Conservation (phyloP, 2,797 vertebrate species). For the Pantherophis vulpinus region DNA sequence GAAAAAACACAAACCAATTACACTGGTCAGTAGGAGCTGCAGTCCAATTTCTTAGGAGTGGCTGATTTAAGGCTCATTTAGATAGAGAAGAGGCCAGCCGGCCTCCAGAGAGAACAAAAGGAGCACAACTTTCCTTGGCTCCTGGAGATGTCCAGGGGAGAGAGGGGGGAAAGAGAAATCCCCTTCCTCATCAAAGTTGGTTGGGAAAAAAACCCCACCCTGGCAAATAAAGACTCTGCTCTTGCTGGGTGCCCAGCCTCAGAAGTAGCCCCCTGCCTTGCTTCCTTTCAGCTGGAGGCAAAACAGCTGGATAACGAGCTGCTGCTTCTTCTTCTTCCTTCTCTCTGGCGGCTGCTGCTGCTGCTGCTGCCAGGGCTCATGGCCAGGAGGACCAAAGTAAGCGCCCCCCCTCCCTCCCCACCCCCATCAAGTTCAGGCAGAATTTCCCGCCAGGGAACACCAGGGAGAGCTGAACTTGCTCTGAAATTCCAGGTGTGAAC, state of each 20-base stretch:
- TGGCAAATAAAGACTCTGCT: not conserved
- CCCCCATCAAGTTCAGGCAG: not conserved
- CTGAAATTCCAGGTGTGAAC: not conserved
- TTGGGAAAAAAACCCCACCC: not conserved
- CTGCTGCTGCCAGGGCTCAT: not conserved
- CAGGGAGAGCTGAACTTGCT: not conserved
- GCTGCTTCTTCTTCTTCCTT: not conserved
- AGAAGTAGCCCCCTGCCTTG: not conserved
- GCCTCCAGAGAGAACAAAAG: not conserved
- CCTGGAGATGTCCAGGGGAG: not conserved
- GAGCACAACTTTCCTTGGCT: too few relatives aligned
- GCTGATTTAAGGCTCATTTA: not conserved
- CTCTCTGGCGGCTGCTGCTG: not conserved
- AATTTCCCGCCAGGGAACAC: not conserved
- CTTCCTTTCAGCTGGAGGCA: too few relatives aligned
- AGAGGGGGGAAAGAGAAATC: accelerated
- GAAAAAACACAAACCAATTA: not conserved
- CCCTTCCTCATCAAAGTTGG: not conserved
- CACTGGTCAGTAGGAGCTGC: not conserved
- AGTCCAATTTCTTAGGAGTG: not conserved
- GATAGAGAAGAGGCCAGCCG: not conserved
- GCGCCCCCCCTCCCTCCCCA: not conserved
- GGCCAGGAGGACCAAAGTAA: not conserved
- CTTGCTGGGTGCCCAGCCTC: not conserved
- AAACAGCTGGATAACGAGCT: not conserved